Evolutionary conservation across 2,113 vertebrate genomes (phyloP).

Genomic region (Tragelaphus buxtoni): DNA sequence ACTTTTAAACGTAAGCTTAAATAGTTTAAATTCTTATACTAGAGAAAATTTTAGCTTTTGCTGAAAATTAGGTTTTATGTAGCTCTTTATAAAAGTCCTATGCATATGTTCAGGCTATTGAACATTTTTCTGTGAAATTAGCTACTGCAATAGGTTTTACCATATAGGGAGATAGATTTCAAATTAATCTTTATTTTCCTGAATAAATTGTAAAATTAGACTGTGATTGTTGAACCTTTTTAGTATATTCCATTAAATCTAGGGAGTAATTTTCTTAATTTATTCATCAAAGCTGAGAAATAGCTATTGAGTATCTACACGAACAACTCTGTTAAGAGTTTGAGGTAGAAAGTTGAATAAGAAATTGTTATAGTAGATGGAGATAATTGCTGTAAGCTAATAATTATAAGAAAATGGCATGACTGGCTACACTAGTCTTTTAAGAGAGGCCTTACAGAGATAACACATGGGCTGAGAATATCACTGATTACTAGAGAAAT

Average conservation of each 20-base stretch:
- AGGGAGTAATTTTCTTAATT: conserved; percentile 23
- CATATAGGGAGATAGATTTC: not conserved
- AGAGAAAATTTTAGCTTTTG: not conserved
- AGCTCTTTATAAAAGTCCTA: not conserved
- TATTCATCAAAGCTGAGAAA: conserved; percentile 35
- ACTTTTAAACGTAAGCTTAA: not conserved
- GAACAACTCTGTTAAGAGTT: conserved; percentile 6
- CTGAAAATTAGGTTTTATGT: not conserved
- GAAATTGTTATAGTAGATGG: not conserved
- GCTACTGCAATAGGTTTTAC: not conserved
- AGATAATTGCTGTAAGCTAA: not conserved
- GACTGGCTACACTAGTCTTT: not conserved
- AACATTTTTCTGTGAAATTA: conserved; percentile 26
- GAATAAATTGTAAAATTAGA: conserved; percentile 3
- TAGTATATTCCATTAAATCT: not conserved
- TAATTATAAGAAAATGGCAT: not conserved
- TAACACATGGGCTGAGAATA: not conserved
- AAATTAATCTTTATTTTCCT: not conserved
- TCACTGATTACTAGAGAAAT: not conserved
- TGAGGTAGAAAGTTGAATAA: not conserved
- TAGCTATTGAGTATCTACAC: not conserved
- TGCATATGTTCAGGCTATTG: not conserved
- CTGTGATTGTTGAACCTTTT: not conserved
- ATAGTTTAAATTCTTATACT: not conserved
- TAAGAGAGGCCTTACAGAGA: not conserved